Percentiles rank a stretch among this genome's conserved stretches.
phyloP scores from a whole-genome alignment of 2,797 vertebrate species.

The Diglossa cyanea region DNA sequence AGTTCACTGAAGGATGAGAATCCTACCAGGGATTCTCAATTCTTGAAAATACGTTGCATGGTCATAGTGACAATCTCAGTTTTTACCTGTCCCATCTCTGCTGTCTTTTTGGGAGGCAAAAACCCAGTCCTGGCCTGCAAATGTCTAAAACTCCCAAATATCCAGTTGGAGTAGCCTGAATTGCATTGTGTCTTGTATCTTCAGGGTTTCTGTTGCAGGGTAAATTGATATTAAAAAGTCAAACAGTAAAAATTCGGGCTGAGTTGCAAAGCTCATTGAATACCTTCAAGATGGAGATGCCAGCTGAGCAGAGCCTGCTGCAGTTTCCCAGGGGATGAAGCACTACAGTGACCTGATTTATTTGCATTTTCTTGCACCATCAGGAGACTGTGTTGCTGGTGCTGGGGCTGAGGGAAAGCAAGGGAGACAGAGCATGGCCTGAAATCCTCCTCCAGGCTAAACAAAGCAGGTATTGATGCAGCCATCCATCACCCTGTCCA shows the following conservation, averaged over 20 bases:
- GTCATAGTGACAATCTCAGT: not conserved
- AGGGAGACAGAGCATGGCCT: not conserved
- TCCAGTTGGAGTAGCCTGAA: not conserved
- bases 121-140: not conserved
- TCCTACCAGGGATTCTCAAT: not conserved
- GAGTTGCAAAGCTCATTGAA: not conserved
- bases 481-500: not conserved
- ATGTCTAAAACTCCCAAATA: not conserved
- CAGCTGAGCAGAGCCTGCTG: not conserved
- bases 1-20: not conserved
- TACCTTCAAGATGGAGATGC: not conserved
- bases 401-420: not conserved
- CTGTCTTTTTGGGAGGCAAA: not conserved
- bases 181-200: not conserved
- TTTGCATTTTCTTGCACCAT: not conserved
- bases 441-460: not conserved
- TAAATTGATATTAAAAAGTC: not conserved
- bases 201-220: not conserved
- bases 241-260: not conserved
- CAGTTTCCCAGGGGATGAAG: not conserved
- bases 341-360: not conserved
- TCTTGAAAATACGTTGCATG: not conserved
- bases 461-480: not conserved
- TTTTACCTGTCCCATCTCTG: not conserved
- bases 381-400: not conserved